Conservation (phyloP, 2,888 invertebrate genomes). For the Diaperis boleti region DNA sequence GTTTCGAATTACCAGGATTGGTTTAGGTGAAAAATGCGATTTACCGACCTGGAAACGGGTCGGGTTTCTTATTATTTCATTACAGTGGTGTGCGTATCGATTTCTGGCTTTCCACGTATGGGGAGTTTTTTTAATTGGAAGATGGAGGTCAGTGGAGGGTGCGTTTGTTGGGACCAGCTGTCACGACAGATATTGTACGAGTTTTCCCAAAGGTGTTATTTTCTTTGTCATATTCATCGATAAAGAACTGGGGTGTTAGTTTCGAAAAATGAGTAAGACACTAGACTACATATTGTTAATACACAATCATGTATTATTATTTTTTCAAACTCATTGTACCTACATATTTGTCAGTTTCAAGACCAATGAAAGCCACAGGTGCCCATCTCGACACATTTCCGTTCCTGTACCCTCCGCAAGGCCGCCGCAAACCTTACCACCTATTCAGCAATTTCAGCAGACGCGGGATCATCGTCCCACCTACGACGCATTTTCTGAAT, state of each 20-base stretch:
- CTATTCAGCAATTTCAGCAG: background rate
- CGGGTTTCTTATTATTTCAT: conserved; percentile 31
- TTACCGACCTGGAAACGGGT: conserved; percentile 19
- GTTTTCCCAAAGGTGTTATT: too few relatives aligned
- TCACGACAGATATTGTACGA: too few relatives aligned
- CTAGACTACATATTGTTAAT: too few relatives aligned
- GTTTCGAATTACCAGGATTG: conserved; percentile 21
- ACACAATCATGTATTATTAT: too few relatives aligned
- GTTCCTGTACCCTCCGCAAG: background rate
- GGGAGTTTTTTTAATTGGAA: too few relatives aligned
- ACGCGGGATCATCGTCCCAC: conserved; percentile 8
- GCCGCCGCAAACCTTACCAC: background rate
- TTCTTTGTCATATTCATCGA: too few relatives aligned
- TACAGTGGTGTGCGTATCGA: conserved; percentile 25
- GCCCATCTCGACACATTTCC: conserved; percentile 6
- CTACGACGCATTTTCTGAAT: conserved; percentile 5
- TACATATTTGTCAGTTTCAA: too few relatives aligned
- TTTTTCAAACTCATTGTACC: too few relatives aligned
- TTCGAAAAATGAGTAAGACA: too few relatives aligned
- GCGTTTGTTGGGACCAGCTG: too few relatives aligned
- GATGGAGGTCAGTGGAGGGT: too few relatives aligned
- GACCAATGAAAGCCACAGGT: background rate
- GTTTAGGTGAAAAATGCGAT: conserved; percentile 20
- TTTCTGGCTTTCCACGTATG: conserved; percentile 23
- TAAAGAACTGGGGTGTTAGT: too few relatives aligned